phyloP scores from a whole-genome alignment of 53 echinoderm and acorn worm genomes.

The Astropecten irregularis region DNA sequence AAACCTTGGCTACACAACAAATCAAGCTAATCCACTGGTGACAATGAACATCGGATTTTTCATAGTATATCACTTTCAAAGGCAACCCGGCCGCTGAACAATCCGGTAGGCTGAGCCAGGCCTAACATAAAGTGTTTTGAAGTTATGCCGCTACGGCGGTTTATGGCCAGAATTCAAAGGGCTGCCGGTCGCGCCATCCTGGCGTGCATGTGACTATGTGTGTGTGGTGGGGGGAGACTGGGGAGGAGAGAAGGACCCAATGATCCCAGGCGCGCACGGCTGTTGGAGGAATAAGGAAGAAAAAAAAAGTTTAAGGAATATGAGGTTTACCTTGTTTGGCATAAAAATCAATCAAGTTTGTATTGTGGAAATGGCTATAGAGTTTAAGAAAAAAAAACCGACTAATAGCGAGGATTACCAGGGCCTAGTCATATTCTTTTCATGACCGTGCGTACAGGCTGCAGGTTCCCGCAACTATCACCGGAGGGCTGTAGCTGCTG shows the following conservation, averaged over 20 bases:
- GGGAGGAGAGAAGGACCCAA: neutral
- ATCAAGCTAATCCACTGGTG: slow-evolving; percentile 56
- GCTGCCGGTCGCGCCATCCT: slow-evolving; percentile 34
- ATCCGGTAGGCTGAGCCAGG: slow-evolving; percentile 25
- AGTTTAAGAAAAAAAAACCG: slow-evolving; percentile 20
- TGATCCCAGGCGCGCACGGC: neutral
- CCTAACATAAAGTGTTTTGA: slow-evolving; percentile 35
- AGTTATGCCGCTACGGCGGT: slow-evolving; percentile 49
- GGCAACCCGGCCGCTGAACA: slow-evolving; percentile 41
- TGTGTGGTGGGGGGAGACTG: too few species aligned
- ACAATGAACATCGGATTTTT: slow-evolving; percentile 55
- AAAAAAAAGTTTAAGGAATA: slow-evolving; percentile 18
- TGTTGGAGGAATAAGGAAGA: too few species aligned
- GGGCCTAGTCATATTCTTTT: slow-evolving; percentile 23
- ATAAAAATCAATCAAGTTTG: slow-evolving; percentile 52
- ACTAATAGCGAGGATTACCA: slow-evolving; percentile 38
- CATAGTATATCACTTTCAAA: slow-evolving; percentile 58
- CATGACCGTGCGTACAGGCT: neutral
- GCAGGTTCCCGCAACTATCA: slow-evolving; percentile 1
- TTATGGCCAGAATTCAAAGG: slow-evolving; percentile 20
- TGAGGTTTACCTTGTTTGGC: slow-evolving; percentile 42
- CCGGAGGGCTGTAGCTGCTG: slow-evolving; percentile 46
- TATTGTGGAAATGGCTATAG: slow-evolving; percentile 30
- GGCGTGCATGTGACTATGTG: too few species aligned
- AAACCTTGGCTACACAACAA: slow-evolving; percentile 42